Percentiles rank a stretch among this genome's conserved stretches.
phyloP scores from a whole-genome alignment of 2,797 vertebrate species.

The Anas bahamensis region DNA sequence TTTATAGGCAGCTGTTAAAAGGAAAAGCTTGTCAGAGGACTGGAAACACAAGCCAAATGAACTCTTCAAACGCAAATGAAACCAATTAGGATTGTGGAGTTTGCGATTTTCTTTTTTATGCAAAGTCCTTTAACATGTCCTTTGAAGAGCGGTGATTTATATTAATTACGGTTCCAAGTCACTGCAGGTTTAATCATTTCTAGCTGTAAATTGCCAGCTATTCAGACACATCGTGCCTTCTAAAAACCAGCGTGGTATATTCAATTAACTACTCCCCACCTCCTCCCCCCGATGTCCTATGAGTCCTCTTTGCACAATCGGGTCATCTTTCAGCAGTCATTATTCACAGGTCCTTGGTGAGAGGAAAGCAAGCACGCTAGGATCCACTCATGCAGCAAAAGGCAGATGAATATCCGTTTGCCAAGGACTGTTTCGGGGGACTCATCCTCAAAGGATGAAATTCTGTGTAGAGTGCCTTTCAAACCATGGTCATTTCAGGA shows the following conservation, averaged over 20 bases:
- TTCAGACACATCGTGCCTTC: not conserved
- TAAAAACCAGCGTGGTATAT: not conserved
- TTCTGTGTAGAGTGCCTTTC: not conserved
- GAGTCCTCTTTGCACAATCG: not conserved
- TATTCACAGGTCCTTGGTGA: not conserved
- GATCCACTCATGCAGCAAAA: not conserved
- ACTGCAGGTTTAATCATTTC: conserved; percentile 23
- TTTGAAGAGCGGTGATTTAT: conserved; percentile 43
- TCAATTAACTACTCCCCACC: not conserved
- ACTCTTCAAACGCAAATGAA: conserved; percentile 52
- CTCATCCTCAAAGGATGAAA: not conserved
- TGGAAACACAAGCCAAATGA: conserved; percentile 43
- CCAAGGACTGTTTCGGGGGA: not conserved
- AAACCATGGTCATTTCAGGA: not conserved
- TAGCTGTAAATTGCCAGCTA: conserved; percentile 3
- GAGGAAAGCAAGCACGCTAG: not conserved
- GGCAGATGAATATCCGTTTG: not conserved
- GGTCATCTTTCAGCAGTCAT: not conserved
- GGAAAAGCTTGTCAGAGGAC: conserved; percentile 23
- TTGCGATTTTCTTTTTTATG: not conserved
- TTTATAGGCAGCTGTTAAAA: conserved; percentile 62
- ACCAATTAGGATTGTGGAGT: conserved; percentile 15
- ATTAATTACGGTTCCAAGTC: not conserved
- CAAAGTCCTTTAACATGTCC: not conserved
- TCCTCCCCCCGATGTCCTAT: not conserved